Percentiles rank a stretch among this genome's conserved stretches.
These are phyloP conservation scores for Drosophila ficusphila DNA, from an alignment of 1,140 invertebrate genomes.

Conservation along the genomic window DNA sequence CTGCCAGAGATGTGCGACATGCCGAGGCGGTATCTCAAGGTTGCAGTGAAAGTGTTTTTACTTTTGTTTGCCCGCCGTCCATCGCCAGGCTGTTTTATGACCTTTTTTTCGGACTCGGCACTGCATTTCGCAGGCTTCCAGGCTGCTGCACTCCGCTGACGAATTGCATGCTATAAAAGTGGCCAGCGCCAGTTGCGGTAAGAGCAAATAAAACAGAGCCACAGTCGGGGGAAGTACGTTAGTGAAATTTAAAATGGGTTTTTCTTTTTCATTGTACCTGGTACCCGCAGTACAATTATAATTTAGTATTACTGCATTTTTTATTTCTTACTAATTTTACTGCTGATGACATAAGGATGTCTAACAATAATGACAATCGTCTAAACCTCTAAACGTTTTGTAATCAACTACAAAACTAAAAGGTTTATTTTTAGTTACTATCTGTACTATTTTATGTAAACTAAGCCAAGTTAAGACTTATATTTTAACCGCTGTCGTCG, in stretches of 20 bases:
- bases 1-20: constrained; percentile 25
- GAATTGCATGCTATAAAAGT: constrained; percentile 76
- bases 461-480: too few relatives aligned
- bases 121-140: constrained; percentile 73
- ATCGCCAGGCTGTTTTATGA: constrained; percentile 43
- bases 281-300: too few relatives aligned
- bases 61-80: constrained; percentile 61
- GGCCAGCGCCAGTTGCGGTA: constrained; percentile 41
- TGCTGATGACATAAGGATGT: too few relatives aligned
- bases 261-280: too few relatives aligned
- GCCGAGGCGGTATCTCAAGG: constrained; percentile 55
- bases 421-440: too few relatives aligned
- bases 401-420: too few relatives aligned
- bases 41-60: constrained; percentile 82
- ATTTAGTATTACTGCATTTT: too few relatives aligned
- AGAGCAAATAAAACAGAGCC: constrained; percentile 32
- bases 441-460: not conserved
- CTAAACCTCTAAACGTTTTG: too few relatives aligned
- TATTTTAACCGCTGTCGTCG: not conserved
- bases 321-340: too few relatives aligned
- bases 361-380: too few relatives aligned
- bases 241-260: too few relatives aligned
- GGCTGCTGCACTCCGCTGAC: constrained; percentile 55
- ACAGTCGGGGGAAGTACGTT: not conserved
- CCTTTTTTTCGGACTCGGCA: constrained; percentile 34